Percentiles rank a stretch among this genome's conserved stretches.
These are phyloP conservation scores for Vimba vimba DNA, from an alignment of 2,113 vertebrate species.

Conservation along the genomic window DNA sequence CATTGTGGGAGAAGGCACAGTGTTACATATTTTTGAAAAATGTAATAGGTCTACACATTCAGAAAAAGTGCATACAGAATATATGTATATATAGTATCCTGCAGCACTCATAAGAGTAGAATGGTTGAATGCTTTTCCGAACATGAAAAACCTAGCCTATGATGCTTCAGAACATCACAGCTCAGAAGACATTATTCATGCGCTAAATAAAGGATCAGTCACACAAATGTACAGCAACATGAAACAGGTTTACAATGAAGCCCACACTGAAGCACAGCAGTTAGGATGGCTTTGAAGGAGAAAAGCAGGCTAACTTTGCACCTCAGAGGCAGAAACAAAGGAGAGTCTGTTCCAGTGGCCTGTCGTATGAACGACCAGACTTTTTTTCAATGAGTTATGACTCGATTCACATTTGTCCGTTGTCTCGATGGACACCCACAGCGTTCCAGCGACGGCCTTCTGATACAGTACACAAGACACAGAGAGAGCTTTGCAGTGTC, in stretches of 20 bases:
- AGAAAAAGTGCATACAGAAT: not conserved
- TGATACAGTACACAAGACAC: conserved; percentile 58
- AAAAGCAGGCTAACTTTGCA: conserved; percentile 41
- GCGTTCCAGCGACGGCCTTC: conserved; percentile 58
- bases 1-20: not conserved
- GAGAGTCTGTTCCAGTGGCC: conserved; percentile 42
- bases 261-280: conserved; percentile 13
- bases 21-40: too few relatives aligned
- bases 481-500: conserved; percentile 37
- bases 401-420: conserved; percentile 70
- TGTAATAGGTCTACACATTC: not conserved
- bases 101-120: not conserved
- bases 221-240: not conserved
- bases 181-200: conserved; percentile 16
- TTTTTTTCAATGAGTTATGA: conserved; percentile 70
- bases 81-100: not conserved
- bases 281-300: conserved; percentile 29
- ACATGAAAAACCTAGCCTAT: not conserved
- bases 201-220: conserved; percentile 15
- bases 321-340: conserved; percentile 48
- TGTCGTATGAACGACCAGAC: conserved; percentile 38
- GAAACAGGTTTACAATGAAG: conserved; percentile 39
- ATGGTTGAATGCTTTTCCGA: not conserved
- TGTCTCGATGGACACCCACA: conserved; percentile 63
- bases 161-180: conserved; percentile 12